Evolutionary conservation across 35 echinoderm and acorn worm species (phyloP).

Genomic region (Ophiothrix spiculata): DNA sequence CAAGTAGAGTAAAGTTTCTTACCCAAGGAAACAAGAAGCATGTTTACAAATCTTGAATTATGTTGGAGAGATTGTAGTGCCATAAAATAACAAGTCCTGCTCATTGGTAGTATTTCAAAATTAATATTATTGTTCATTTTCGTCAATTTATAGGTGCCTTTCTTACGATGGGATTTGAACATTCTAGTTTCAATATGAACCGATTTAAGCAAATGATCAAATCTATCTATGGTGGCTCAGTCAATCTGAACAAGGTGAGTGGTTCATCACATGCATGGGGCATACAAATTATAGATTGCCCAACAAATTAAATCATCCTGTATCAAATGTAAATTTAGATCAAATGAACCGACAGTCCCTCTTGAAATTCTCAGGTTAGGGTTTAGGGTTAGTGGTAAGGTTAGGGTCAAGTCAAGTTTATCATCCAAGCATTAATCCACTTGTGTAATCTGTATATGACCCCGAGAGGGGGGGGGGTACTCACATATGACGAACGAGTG

Average conservation of each 20-base stretch:
- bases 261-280: not conserved
- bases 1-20: too few species aligned
- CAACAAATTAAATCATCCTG: not conserved
- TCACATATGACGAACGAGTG: too few species aligned
- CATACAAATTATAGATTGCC: not conserved
- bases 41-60: not conserved
- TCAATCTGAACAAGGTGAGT: not conserved
- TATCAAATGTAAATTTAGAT: not conserved
- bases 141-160: slow-evolving; percentile 40
- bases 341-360: not conserved
- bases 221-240: slow-evolving; percentile 13
- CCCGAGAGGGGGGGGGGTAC: too few species aligned
- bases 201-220: slow-evolving; percentile 34
- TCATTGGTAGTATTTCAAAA: too few species aligned
- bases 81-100: not conserved
- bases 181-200: slow-evolving; percentile 44
- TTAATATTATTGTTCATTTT: too few species aligned
- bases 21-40: too few species aligned
- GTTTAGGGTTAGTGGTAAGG: too few species aligned
- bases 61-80: not conserved
- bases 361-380: not conserved
- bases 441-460: too few species aligned
- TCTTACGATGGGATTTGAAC: slow-evolving; percentile 49
- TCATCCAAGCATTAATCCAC: too few species aligned
- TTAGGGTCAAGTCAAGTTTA: too few species aligned